Percentiles rank a stretch among this genome's conserved stretches.
phyloP scores from a whole-genome alignment of 2,888 invertebrate genomes.

The Eurois occulta region DNA sequence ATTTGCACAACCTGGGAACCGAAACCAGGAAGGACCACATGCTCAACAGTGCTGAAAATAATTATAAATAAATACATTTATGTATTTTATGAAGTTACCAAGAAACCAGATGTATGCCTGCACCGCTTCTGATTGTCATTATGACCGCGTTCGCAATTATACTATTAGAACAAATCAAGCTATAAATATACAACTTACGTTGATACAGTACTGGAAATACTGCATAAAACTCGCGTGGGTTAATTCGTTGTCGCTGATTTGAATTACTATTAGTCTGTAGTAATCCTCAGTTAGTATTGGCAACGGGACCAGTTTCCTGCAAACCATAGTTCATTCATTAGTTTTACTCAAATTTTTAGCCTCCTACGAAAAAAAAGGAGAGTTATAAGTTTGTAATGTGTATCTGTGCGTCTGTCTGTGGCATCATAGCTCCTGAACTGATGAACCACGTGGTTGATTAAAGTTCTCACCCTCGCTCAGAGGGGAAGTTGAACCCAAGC shows the following conservation, averaged over 20 bases:
- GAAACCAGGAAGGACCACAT: too few species aligned
- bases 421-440: too few species aligned
- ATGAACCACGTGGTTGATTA: too few species aligned
- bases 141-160: background rate
- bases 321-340: slow-evolving; percentile 14
- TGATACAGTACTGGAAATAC: slow-evolving; percentile 42
- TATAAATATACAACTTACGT: slow-evolving; percentile 56
- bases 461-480: too few species aligned
- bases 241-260: slow-evolving; percentile 41
- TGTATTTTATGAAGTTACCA: background rate
- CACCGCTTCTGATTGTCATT: too few species aligned
- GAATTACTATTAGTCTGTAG: slow-evolving; percentile 56
- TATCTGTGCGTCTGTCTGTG: too few species aligned
- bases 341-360: background rate
- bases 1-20: too few species aligned
- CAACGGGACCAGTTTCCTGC: slow-evolving; percentile 55
- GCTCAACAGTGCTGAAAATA: background rate
- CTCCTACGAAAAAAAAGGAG: too few species aligned
- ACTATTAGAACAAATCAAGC: background rate
- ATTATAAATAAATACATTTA: background rate
- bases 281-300: slow-evolving; percentile 68
- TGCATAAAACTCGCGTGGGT: slow-evolving; percentile 25
- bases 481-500: too few species aligned
- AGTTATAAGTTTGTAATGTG: too few species aligned
- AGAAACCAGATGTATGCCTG: background rate